Evolutionary conservation across 2,888 invertebrate species (phyloP), one percentile per base, ranked within the genome.

Genomic region (Lasioglossum calceatum): DNA sequence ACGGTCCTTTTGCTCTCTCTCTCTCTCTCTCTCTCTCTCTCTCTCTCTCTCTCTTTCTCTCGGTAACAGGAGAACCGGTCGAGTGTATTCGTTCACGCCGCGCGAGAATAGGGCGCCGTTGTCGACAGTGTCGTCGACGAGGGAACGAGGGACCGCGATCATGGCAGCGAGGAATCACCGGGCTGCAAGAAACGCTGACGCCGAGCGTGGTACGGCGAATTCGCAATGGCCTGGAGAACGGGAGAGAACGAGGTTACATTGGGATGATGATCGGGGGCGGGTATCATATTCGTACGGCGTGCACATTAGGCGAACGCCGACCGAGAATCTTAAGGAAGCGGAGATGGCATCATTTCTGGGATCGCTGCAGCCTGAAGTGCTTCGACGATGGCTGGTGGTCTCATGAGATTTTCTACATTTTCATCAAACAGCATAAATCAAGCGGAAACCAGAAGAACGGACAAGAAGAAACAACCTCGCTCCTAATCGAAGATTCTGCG

Each of bases 131-230:
- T 82, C 81, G 84, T 80, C 70, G 50, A 64, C 61, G 61, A 64
- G 77, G 80, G 64, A 87, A 89, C 84, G 85, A 84, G 86, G 87
- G 83, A 81, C 81, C 84, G 61, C 81, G 82, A 86, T 77, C 87
- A 70, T 70, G 70, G 81, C 79, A 82, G 81, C 82, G 88, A 84
- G 87, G 81, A 91, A 89, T 88, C 90, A 89, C 84, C 92, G 86
- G 90, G 89, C 79, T 84, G 85, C 85, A 89, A 89, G 90, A 92
- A 92, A 89, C 86, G 88, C 88, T 89, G 90, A 91, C 89, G 85
- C 80, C 79, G 83, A 82, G 82, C 85, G 82, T 85, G 82, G 88
- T 87, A 74, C 85, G 74, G 27, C 87, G 90, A 90, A 89, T 90
- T 87, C 85, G 81, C 82, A 88, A 88, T 87, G 79, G 79, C 81